These are phyloP conservation scores for Pasiphila rectangulata DNA, from an alignment of 2,888 invertebrate genomes.

Conservation along the genomic window DNA sequence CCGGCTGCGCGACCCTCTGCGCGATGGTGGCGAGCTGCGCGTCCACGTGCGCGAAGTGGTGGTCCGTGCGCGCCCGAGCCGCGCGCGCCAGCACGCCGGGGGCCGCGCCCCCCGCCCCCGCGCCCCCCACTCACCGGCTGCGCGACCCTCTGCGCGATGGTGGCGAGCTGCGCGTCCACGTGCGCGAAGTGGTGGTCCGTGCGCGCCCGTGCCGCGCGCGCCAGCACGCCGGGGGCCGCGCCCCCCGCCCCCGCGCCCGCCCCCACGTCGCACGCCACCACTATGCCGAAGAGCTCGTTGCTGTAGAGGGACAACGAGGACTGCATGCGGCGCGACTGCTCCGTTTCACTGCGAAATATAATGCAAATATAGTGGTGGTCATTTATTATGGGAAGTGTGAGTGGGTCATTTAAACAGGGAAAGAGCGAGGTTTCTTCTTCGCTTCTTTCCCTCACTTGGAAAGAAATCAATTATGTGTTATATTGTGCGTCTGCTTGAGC, in stretches of 20 bases:
- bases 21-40: too few relatives aligned
- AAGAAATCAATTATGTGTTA: too few relatives aligned
- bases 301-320: constrained; percentile 97
- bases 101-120: constrained; percentile 54
- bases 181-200: constrained; percentile 96
- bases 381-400: too few relatives aligned
- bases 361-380: too few relatives aligned
- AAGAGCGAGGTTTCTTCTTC: too few relatives aligned
- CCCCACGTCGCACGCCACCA: constrained; percentile 92
- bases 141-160: constrained; percentile 81
- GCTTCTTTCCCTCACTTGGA: too few relatives aligned
- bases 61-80: constrained; percentile 77
- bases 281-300: constrained; percentile 92
- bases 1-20: too few relatives aligned
- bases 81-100: constrained; percentile 54
- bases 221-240: constrained; percentile 31
- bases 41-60: too few relatives aligned
- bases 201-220: constrained; percentile 76
- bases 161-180: constrained; percentile 85
- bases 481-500: constrained; percentile 99
- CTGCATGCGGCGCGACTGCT: constrained; percentile 90
- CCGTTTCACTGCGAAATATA: constrained; percentile 30
- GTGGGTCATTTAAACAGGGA: too few relatives aligned
- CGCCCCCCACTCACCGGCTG: constrained; percentile 64
- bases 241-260: constrained; percentile 84